phyloP scores from a whole-genome alignment of 2,797 vertebrate species.

The Acrossocheilus wenchowensis region DNA sequence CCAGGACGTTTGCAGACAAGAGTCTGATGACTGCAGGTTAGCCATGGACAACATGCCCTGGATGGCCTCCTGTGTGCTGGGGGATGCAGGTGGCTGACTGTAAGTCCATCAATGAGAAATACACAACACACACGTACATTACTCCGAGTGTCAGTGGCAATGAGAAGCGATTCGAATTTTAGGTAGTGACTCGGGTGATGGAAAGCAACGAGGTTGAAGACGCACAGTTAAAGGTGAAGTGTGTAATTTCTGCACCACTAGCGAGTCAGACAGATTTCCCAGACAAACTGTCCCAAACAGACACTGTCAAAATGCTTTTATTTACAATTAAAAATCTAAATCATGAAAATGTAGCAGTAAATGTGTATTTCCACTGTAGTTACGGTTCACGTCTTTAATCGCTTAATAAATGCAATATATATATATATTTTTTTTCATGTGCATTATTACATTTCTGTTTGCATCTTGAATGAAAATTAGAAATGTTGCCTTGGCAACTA shows the following conservation, averaged over 20 bases:
- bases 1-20: constrained; percentile 90
- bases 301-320: background rate
- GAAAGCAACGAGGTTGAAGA: constrained; percentile 21
- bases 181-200: constrained; percentile 49
- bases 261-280: background rate
- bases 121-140: constrained; percentile 75
- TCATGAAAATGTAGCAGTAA: background rate
- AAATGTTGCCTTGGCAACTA: too few species aligned
- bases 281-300: background rate
- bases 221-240: constrained; percentile 18
- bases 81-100: constrained; percentile 98
- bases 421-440: background rate
- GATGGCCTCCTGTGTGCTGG: constrained; percentile 99
- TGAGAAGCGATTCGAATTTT: constrained; percentile 53
- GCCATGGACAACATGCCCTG: constrained; percentile 99
- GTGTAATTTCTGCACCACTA: constrained; percentile 10
- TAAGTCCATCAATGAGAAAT: constrained; percentile 79
- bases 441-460: background rate
- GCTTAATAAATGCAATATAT: background rate
- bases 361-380: background rate
- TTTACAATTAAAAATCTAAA: background rate
- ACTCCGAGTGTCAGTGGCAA: constrained; percentile 56
- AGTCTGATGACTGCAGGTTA: constrained; percentile 95
- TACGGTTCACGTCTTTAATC: background rate
- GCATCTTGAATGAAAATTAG: too few species aligned